Evolutionary conservation across 1,140 invertebrate genomes (phyloP).

Genomic region (Ridgeia piscesae): DNA sequence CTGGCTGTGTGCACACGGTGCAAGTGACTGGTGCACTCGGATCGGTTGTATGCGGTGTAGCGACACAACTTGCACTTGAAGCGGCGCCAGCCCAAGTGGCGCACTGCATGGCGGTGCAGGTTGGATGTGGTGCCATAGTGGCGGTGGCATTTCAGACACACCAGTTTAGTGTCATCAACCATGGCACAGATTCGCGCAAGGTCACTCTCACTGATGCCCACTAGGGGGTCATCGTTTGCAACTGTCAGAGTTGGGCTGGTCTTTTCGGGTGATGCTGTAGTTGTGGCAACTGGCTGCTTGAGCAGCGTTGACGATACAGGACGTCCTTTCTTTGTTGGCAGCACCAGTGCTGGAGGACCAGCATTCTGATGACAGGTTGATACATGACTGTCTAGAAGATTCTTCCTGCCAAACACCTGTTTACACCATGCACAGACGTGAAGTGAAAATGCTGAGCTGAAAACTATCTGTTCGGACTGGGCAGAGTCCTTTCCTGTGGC

Average conservation of each 20-base stretch:
- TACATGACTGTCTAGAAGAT: background rate
- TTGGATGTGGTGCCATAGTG: slow-evolving; percentile 45
- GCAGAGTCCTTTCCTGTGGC: background rate
- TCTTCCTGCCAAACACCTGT: background rate
- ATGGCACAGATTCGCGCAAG: slow-evolving; percentile 35
- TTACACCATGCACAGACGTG: background rate
- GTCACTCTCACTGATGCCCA: slow-evolving; percentile 19
- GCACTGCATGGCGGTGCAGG: slow-evolving; percentile 54
- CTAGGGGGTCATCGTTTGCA: background rate
- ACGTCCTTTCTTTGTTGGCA: background rate
- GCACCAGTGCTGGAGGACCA: background rate
- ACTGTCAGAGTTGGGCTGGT: background rate
- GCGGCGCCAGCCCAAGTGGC: slow-evolving; percentile 57
- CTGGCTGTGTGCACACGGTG: slow-evolving; percentile 41
- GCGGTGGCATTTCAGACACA: slow-evolving; percentile 53
- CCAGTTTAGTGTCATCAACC: slow-evolving; percentile 44
- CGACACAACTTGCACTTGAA: slow-evolving; percentile 56
- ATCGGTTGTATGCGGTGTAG: slow-evolving; percentile 53
- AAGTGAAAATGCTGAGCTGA: background rate
- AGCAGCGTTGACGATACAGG: background rate
- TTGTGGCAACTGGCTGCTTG: background rate
- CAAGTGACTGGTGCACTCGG: slow-evolving; percentile 51
- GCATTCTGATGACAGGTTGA: background rate
- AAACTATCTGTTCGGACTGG: background rate
- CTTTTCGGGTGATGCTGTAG: background rate